Conservation (phyloP, 2,113 vertebrate genomes). For the Megaptera novaeangliae region DNA sequence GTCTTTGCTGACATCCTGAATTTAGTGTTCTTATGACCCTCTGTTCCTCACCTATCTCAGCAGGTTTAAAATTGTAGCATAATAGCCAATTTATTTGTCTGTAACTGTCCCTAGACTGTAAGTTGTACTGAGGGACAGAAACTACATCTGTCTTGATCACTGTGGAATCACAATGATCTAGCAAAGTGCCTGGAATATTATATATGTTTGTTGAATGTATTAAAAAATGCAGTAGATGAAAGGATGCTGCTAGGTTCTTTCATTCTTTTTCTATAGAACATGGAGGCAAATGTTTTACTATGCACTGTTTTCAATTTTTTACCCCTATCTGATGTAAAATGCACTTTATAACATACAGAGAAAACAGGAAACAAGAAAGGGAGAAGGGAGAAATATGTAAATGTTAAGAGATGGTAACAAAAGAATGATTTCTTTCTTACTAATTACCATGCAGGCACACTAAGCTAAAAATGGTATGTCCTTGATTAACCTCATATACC, state of each 20-base stretch:
- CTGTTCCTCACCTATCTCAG: neutral
- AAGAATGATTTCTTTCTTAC: neutral
- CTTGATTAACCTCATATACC: neutral
- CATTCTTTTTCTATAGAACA: neutral
- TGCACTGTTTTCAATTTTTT: neutral
- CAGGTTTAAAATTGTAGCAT: neutral
- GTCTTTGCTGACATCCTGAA: neutral
- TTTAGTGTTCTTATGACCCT: neutral
- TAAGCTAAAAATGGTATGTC: neutral
- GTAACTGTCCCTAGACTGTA: neutral
- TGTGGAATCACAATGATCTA: neutral
- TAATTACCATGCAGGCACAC: neutral
- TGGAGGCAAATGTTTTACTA: neutral
- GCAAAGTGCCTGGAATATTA: neutral
- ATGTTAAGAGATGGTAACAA: neutral
- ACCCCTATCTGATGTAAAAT: neutral
- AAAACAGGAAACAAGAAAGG: neutral
- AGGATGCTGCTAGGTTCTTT: neutral
- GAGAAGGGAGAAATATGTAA: neutral
- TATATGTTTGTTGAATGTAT: neutral
- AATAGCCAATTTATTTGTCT: neutral
- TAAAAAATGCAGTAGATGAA: neutral
- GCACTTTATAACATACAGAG: neutral
- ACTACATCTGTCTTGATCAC: neutral
- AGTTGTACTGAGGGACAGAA: neutral